Evolutionary conservation across 2,888 invertebrate genomes (phyloP).

Genomic region (Glyphotaelius pellucidus): DNA sequence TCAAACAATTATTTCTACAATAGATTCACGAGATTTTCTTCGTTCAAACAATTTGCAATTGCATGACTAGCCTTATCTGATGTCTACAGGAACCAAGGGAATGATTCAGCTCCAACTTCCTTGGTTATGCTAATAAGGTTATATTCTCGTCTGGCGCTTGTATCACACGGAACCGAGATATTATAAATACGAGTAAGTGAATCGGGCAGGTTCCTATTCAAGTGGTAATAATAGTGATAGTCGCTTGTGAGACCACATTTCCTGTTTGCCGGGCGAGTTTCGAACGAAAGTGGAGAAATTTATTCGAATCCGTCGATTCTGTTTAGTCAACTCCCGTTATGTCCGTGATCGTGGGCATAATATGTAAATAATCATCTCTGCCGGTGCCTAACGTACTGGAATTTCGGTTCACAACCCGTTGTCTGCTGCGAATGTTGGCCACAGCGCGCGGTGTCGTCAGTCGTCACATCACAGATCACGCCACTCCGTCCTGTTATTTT

Average conservation of each 20-base stretch:
- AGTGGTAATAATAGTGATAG: not conserved
- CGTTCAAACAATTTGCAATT: not conserved
- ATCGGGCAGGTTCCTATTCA: not conserved
- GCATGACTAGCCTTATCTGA: not conserved
- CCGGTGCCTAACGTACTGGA: not conserved
- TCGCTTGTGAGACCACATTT: not conserved
- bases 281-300: conserved; percentile 43
- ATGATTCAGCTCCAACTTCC: not conserved
- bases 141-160: not conserved
- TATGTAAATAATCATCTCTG: not conserved
- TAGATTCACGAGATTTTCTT: not conserved
- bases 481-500: not conserved
- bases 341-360: conserved; percentile 4
- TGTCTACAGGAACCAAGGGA: not conserved
- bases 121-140: not conserved
- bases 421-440: conserved; percentile 22
- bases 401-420: conserved; percentile 11
- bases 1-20: not conserved
- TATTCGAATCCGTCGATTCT: conserved; percentile 20
- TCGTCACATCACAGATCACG: not conserved
- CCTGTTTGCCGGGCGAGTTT: conserved; percentile 22
- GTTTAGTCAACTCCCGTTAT: conserved; percentile 24
- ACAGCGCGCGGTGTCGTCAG: not conserved
- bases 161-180: not conserved
- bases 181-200: not conserved